Conservation (phyloP, 2,797 vertebrate genomes). For the Sphaeramia orbicularis region DNA sequence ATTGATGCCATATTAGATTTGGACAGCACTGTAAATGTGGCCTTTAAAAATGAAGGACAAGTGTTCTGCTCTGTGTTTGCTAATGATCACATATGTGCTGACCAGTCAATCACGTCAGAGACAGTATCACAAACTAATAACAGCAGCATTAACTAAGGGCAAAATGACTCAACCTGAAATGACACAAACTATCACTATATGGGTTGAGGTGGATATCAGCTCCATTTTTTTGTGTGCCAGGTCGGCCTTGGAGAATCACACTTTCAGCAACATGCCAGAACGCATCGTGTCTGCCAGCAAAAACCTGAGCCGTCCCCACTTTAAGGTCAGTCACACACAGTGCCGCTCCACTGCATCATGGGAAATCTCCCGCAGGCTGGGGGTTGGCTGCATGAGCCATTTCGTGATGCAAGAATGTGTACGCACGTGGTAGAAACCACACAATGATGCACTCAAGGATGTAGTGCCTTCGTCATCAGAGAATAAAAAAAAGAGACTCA, state of each 20-base stretch:
- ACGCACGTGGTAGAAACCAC: slow-evolving; percentile 42
- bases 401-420: slow-evolving; percentile 62
- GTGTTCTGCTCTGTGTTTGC: slow-evolving; percentile 58
- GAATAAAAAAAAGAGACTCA: background rate
- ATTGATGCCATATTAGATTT: slow-evolving; percentile 63
- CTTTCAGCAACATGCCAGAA: slow-evolving; percentile 78
- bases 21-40: slow-evolving; percentile 61
- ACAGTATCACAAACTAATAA: slow-evolving; percentile 36
- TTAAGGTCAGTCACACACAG: slow-evolving; percentile 76
- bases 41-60: slow-evolving; percentile 58
- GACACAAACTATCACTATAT: slow-evolving; percentile 39
- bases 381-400: slow-evolving; percentile 58
- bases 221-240: slow-evolving; percentile 34
- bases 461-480: slow-evolving; percentile 45
- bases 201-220: slow-evolving; percentile 45
- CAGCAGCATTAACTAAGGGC: slow-evolving; percentile 36
- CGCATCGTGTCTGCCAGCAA: slow-evolving; percentile 71
- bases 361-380: slow-evolving; percentile 66
- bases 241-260: slow-evolving; percentile 71
- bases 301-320: slow-evolving; percentile 58
- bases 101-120: slow-evolving; percentile 36
- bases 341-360: slow-evolving; percentile 71
- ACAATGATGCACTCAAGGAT: slow-evolving; percentile 34
- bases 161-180: slow-evolving; percentile 46
- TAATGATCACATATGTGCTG: slow-evolving; percentile 51